These are phyloP conservation scores for Lathamus discolor DNA, from an alignment of 2,113 vertebrate species.

Conservation along the genomic window DNA sequence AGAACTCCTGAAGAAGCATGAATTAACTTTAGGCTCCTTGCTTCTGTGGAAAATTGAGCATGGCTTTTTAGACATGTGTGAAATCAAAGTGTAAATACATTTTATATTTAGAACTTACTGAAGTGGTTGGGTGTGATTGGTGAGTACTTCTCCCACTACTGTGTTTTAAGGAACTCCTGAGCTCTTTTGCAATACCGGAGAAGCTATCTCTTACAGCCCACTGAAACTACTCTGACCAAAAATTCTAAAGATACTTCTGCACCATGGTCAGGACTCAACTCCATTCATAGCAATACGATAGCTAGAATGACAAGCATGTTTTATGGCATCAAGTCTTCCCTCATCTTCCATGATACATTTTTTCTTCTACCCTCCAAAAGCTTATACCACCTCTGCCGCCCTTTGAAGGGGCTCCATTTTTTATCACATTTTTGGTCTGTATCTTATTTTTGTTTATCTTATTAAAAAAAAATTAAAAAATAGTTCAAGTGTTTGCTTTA, in stretches of 20 bases:
- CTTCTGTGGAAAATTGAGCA: background rate
- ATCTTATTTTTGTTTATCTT: background rate
- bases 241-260: background rate
- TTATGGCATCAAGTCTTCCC: background rate
- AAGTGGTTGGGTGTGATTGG: background rate
- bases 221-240: background rate
- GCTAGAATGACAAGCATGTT: background rate
- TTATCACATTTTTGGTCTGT: background rate
- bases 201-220: background rate
- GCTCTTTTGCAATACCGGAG: background rate
- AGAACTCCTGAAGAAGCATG: background rate
- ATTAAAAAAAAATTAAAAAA: background rate
- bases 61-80: background rate
- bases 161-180: background rate
- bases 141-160: background rate
- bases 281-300: background rate
- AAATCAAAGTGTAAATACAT: background rate
- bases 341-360: background rate
- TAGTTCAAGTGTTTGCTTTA: background rate
- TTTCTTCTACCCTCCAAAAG: background rate
- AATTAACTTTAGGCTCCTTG: background rate
- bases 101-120: background rate
- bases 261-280: background rate
- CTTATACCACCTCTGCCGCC: fast-evolving
- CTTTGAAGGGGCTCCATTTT: background rate